A percentile compares a stretch with the other conserved stretches of the same genome.
Evolutionary conservation across 2,888 invertebrate genomes (phyloP).

Genomic region (Lasius platythorax): DNA sequence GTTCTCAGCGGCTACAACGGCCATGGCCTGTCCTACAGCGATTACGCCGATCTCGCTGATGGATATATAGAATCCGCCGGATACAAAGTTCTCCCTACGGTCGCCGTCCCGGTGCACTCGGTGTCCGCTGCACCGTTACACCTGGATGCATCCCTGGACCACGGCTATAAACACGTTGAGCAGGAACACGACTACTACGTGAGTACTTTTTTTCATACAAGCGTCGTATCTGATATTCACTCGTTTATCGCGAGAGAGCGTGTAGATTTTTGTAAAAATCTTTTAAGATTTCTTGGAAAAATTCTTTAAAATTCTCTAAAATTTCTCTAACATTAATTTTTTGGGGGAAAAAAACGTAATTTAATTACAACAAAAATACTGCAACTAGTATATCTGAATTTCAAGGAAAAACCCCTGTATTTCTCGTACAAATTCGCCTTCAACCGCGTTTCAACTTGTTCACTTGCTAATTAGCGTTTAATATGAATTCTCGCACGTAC

Average conservation of each 20-base stretch:
- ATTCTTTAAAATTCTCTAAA: background rate
- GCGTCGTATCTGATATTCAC: too few relatives aligned
- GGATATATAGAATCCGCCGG: slow-evolving; percentile 76
- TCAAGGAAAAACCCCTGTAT: background rate
- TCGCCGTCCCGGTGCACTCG: slow-evolving; percentile 83
- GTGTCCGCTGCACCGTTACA: slow-evolving; percentile 83
- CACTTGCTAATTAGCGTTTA: background rate
- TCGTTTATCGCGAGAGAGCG: background rate
- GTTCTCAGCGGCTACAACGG: slow-evolving; percentile 82
- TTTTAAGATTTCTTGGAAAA: background rate
- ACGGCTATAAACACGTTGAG: slow-evolving; percentile 73
- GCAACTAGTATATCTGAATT: background rate
- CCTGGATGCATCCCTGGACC: slow-evolving; percentile 68
- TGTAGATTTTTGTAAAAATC: background rate
- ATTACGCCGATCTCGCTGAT: slow-evolving; percentile 80
- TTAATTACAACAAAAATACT: background rate
- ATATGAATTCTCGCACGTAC: slow-evolving; percentile 20
- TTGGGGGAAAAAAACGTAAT: background rate
- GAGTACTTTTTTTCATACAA: slow-evolving; percentile 63
- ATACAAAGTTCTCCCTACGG: slow-evolving; percentile 82
- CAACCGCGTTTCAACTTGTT: background rate
- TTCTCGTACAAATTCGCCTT: background rate
- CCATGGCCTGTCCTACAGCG: slow-evolving; percentile 79
- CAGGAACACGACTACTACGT: slow-evolving; percentile 84
- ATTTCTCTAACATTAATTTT: background rate